Conservation (phyloP, 2,113 vertebrate species). For the Mionectes macconnelli region DNA sequence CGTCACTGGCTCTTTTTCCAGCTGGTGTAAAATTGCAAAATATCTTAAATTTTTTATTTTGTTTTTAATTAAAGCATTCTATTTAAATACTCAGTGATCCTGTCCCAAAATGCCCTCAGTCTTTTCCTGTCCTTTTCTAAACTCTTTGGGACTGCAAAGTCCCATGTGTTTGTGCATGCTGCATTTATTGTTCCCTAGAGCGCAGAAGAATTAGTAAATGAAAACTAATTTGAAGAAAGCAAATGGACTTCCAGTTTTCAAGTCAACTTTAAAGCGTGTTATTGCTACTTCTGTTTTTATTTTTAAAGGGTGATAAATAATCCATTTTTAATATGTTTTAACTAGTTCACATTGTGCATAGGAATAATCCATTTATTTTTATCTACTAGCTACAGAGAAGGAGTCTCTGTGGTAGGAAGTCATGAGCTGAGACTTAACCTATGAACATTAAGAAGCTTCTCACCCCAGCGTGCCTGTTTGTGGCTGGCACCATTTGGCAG, state of each 20-base stretch:
- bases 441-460: background rate
- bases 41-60: background rate
- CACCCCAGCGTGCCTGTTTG: background rate
- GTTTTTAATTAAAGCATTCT: background rate
- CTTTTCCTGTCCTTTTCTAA: background rate
- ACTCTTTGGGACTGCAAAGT: background rate
- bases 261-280: background rate
- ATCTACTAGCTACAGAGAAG: background rate
- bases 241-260: background rate
- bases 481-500: background rate
- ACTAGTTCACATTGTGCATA: background rate
- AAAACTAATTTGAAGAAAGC: constrained; percentile 5
- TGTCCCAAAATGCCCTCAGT: background rate
- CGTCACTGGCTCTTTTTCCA: background rate
- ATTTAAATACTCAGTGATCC: background rate
- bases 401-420: background rate
- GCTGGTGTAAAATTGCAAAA: background rate
- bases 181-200: constrained; percentile 15
- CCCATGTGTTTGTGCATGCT: background rate
- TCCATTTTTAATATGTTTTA: background rate
- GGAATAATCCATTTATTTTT: background rate
- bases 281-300: background rate
- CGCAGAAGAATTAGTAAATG: background rate
- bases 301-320: background rate
- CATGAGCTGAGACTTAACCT: background rate